Evolutionary conservation across 1,140 invertebrate genomes (phyloP).

Genomic region (Neodiprion lecontei): DNA sequence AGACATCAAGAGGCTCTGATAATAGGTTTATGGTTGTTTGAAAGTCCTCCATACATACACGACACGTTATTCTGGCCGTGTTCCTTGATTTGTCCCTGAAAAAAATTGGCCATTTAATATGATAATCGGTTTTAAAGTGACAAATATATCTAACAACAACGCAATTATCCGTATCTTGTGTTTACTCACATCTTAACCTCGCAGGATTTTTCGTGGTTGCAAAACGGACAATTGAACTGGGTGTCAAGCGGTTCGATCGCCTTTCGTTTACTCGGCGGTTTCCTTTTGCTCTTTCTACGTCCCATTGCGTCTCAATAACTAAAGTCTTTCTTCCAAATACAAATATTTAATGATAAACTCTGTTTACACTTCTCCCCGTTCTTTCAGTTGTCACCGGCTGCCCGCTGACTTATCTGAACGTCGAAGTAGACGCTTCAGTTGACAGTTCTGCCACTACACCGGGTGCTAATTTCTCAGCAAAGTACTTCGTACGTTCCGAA

Average conservation of each 20-base stretch:
- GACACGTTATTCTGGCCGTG: slow-evolving; percentile 91
- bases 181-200: slow-evolving; percentile 97
- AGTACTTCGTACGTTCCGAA: too few species aligned
- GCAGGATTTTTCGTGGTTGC: slow-evolving; percentile 99
- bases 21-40: slow-evolving; percentile 96
- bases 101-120: slow-evolving; percentile 43
- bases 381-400: too few species aligned
- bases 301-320: slow-evolving; percentile 73
- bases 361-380: too few species aligned
- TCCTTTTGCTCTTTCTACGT: slow-evolving; percentile 95
- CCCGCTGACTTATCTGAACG: too few species aligned
- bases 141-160: neutral
- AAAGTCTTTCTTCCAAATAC: neutral
- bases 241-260: slow-evolving; percentile 93
- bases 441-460: too few species aligned
- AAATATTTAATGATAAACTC: too few species aligned
- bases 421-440: too few species aligned
- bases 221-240: slow-evolving; percentile 99
- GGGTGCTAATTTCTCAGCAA: too few species aligned
- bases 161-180: neutral
- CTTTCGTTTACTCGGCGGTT: slow-evolving; percentile 94
- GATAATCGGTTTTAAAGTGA: slow-evolving; percentile 16
- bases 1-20: slow-evolving; percentile 97
- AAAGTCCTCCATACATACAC: slow-evolving; percentile 96
- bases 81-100: slow-evolving; percentile 92